These are phyloP conservation scores for Mizuhopecten yessoensis DNA, from an alignment of 1,140 invertebrate genomes.

Conservation along the genomic window DNA sequence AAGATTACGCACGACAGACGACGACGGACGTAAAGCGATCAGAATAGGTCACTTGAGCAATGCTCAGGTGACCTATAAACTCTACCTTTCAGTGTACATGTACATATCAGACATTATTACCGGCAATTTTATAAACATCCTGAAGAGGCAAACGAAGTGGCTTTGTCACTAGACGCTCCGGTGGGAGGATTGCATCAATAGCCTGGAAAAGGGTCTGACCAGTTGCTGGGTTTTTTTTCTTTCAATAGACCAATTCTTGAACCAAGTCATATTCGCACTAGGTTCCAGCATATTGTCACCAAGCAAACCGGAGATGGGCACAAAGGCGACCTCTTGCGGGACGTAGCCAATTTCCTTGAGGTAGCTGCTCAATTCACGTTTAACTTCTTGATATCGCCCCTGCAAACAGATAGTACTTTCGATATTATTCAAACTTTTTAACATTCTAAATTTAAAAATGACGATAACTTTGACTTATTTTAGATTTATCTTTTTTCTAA, in stretches of 20 bases:
- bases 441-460: too few relatives aligned
- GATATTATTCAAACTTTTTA: too few relatives aligned
- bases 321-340: slow-evolving; percentile 96
- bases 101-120: too few relatives aligned
- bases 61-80: too few relatives aligned
- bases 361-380: slow-evolving; percentile 96
- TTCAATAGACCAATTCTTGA: slow-evolving; percentile 93
- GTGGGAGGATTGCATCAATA: slow-evolving; percentile 96
- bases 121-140: slow-evolving; percentile 99
- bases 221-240: slow-evolving; percentile 93
- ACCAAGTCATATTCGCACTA: slow-evolving; percentile 97
- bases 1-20: too few relatives aligned
- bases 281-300: slow-evolving; percentile 98
- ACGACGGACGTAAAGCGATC: too few relatives aligned
- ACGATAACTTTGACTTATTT: too few relatives aligned
- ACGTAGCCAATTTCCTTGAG: slow-evolving; percentile 99
- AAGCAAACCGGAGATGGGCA: slow-evolving; percentile 99
- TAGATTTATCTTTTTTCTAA: too few relatives aligned
- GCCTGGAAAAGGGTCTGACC: slow-evolving; percentile 96
- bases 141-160: slow-evolving; percentile 96
- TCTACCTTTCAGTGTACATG: too few relatives aligned
- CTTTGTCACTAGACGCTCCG: slow-evolving; percentile 96
- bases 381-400: slow-evolving; percentile 97
- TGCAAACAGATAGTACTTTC: slow-evolving; percentile 72
- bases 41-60: too few relatives aligned